Evolutionary conservation across 2,113 vertebrate species (phyloP), one percentile per base, ranked within the genome.

Genomic region (Oceanites oceanicus): DNA sequence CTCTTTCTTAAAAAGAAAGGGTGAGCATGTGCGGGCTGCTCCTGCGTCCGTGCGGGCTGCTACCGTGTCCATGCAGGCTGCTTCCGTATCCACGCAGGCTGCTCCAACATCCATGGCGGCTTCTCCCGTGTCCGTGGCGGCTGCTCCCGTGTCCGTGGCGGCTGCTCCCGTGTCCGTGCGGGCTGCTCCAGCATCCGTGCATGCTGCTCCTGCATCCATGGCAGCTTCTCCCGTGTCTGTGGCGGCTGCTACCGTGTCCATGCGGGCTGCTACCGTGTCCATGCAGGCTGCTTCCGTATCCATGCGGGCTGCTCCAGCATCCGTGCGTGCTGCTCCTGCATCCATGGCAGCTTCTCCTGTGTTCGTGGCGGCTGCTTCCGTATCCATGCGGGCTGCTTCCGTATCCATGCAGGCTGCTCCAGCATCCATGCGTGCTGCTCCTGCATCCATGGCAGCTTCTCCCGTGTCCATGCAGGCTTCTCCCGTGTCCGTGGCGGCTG

Each of bases 81-180:
- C 6, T 61, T 21, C 58, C 0, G 7, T 15, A 11, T 62, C 74
- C 19, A 0, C 22, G 19, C 0, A 1, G 5, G 10, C 32, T 16
- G 10, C 42, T 75, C 40, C 30, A 0, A 7, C 6, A 17, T 61
- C 56, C 8, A 1, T 29, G 17, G 2, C 1, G 34, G 18, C 13
- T 29, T 34, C 34, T 68, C 11, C 16, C 0, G 16, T 6, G n/a
- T 36, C n/a, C 9, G 1, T 50, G 32, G 2, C 2, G 42, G 21
- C 21, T 13, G 30, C 15, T 42, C 63, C 30, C 4, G 29, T 4
- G 19, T 49, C 45, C 34, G 0, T 20, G 15, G 1, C 5, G 18
- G 17, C 12, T 29, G 45, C 23, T 70, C 23, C 17, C 0, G 9
- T 10, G 11, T 38, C 47, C 16, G 1, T 36, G 30, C 3, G 7